Conservation (phyloP, 2,797 vertebrate genomes). For the Valencia hispanica region DNA sequence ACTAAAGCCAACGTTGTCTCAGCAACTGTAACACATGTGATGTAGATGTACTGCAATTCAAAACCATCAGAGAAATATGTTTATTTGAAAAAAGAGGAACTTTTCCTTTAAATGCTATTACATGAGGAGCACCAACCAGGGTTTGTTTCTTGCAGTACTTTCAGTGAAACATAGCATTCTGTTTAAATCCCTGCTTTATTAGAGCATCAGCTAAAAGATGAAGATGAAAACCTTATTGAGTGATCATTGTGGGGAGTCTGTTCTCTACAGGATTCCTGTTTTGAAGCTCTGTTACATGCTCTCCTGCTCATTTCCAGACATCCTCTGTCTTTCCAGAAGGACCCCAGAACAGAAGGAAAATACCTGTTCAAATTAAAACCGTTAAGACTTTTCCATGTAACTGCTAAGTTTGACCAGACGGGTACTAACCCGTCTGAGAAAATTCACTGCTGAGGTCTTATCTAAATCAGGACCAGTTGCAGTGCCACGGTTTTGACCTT, state of each 20-base stretch:
- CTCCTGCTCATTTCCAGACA: conserved; percentile 43
- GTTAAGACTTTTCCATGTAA: conserved; percentile 55
- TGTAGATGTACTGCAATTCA: background rate
- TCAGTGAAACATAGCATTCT: conserved; percentile 13
- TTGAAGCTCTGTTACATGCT: conserved; percentile 24
- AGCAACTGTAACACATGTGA: background rate
- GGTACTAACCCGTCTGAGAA: conserved; percentile 35
- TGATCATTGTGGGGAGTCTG: conserved; percentile 51
- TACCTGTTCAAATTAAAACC: conserved; percentile 35
- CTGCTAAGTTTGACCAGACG: conserved; percentile 34
- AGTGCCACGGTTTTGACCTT: conserved; percentile 47
- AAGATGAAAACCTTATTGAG: conserved; percentile 43
- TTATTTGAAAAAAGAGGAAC: background rate
- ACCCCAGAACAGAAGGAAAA: conserved; percentile 48
- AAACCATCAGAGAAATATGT: background rate
- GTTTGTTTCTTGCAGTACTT: conserved; percentile 12
- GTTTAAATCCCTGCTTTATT: conserved; percentile 36
- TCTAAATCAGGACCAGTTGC: conserved; percentile 65
- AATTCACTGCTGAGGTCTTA: conserved; percentile 29
- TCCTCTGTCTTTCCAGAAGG: conserved; percentile 32
- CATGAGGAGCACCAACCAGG: background rate
- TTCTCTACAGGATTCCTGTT: conserved; percentile 14
- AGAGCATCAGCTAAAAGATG: conserved; percentile 34
- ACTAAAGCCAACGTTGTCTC: background rate
- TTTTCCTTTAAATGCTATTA: conserved; percentile 6